Base-by-base conservation (phyloP, 1,140 invertebrate genomes). In the Pomacea maculata region DNA sequence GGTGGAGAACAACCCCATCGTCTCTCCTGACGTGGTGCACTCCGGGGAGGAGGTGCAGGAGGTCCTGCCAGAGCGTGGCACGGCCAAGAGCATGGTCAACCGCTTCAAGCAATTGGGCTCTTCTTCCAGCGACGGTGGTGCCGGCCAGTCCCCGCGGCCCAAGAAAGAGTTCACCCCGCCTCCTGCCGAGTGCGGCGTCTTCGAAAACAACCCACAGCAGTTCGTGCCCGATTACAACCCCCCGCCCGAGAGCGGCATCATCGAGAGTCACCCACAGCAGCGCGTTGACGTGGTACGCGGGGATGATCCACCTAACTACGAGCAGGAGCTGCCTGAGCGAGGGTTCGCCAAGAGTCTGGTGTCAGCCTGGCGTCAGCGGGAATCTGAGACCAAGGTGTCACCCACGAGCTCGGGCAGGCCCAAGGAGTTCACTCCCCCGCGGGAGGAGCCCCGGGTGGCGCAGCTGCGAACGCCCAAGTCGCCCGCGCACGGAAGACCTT, bases 351-450 rank as follows among this genome's bases (percentile, higher is more conserved):
- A 84, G 70, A 90, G 87, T 76, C 79, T 90, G 82, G 85, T 89
- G 29, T 87, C 85, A 5, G 85, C 85, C 78, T 90, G 87, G 86
- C 86, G 84, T 72, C 87, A 89, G 74, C 74, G 88, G 45, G 88
- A 89, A 83, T 83, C 81, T 15, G 80, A 85, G 55, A 85, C 80
- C 80, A 86, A 80, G 63, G 70, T 84, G 67, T 84, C 83, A 2
- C 83, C 84, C 5, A 81, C 86, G 19, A 75, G 82, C 21, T 80
- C 85, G 10, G 86, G 84, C 8, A 85, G 82, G 74, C 84, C 78
- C 55, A 88, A 88, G 82, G 89, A 90, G 80, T 90, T 90, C 75
- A 90, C 89, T 6, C 89, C 89, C 17, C 89, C 89, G 6, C 80
- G 89, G 25, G 88, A 87, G 21, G 85, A 87, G 15, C 79, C 83